A percentile compares a stretch with the other conserved stretches of the same genome.
These are phyloP conservation scores for Cybosia mesomella DNA, from an alignment of 2,888 invertebrate genomes.

Conservation along the genomic window DNA sequence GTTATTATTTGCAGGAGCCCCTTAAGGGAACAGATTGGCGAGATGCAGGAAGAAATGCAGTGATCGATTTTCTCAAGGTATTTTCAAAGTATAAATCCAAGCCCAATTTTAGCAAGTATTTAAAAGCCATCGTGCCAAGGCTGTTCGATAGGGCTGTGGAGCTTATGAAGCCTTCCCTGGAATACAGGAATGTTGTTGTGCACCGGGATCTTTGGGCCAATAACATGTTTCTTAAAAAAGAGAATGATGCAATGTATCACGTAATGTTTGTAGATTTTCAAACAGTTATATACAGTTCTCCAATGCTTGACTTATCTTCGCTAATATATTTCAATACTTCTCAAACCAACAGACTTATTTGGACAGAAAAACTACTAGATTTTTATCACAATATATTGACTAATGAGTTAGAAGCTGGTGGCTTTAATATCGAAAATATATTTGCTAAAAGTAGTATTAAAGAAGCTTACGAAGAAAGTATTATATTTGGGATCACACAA, in stretches of 20 bases:
- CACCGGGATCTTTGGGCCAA: constrained; percentile 89
- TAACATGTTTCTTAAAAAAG: constrained; percentile 85
- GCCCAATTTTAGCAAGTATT: constrained; percentile 55
- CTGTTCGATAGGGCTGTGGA: constrained; percentile 63
- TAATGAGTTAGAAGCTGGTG: constrained; percentile 70
- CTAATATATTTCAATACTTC: constrained; percentile 86
- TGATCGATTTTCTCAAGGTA: constrained; percentile 69
- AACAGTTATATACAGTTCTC: constrained; percentile 89
- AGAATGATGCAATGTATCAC: constrained; percentile 66
- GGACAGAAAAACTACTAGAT: constrained; percentile 78
- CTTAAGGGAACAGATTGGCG: constrained; percentile 64
- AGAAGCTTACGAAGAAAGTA: constrained; percentile 66
- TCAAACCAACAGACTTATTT: constrained; percentile 71
- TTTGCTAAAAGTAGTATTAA: constrained; percentile 55
- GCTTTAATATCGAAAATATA: constrained; percentile 58
- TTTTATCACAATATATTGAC: constrained; percentile 84
- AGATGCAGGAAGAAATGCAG: constrained; percentile 71
- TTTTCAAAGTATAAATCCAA: constrained; percentile 68
- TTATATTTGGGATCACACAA: constrained; percentile 73
- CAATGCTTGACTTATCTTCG: constrained; percentile 88
- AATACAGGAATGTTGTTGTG: constrained; percentile 82
- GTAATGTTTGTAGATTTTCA: constrained; percentile 90
- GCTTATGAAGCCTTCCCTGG: constrained; percentile 73
- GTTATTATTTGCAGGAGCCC: constrained; percentile 68
- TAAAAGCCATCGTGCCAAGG: constrained; percentile 59